Percentiles rank a stretch among this genome's conserved stretches.
phyloP scores from a whole-genome alignment of 2,113 vertebrate genomes.

The Vidua chalybeata region DNA sequence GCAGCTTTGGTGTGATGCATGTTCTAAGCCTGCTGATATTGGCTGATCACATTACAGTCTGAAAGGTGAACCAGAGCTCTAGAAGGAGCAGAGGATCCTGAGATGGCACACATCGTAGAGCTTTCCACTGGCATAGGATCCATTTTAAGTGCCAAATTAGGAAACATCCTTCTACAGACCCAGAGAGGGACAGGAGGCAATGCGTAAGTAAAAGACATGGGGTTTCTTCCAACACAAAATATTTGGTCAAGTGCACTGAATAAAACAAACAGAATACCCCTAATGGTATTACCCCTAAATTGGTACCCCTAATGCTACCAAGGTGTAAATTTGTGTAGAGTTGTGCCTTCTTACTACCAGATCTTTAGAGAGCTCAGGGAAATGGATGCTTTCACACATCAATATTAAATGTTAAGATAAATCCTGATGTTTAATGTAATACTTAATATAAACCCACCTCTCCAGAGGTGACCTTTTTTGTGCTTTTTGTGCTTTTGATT shows the following conservation, averaged over 20 bases:
- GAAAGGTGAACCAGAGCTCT: neutral
- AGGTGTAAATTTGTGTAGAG: neutral
- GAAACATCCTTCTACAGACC: accelerated
- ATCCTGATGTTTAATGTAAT: neutral
- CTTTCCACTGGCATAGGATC: neutral
- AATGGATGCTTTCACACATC: neutral
- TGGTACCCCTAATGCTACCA: neutral
- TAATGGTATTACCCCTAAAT: too few relatives aligned
- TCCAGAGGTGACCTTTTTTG: neutral
- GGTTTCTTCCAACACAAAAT: neutral
- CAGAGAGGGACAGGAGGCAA: neutral
- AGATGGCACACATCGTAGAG: neutral
- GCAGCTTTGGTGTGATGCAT: neutral
- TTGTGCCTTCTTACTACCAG: neutral
- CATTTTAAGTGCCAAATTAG: neutral
- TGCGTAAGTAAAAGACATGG: neutral
- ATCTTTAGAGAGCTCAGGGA: neutral
- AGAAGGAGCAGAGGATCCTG: neutral
- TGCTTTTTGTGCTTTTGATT: neutral
- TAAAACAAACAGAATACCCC: neutral
- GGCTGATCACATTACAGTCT: neutral
- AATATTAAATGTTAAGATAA: neutral
- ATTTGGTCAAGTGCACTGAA: neutral
- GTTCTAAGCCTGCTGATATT: neutral
- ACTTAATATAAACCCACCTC: neutral